Evolutionary conservation across 2,888 invertebrate genomes (phyloP), one percentile per base, ranked within the genome.

Genomic region (Andrena bucephala): DNA sequence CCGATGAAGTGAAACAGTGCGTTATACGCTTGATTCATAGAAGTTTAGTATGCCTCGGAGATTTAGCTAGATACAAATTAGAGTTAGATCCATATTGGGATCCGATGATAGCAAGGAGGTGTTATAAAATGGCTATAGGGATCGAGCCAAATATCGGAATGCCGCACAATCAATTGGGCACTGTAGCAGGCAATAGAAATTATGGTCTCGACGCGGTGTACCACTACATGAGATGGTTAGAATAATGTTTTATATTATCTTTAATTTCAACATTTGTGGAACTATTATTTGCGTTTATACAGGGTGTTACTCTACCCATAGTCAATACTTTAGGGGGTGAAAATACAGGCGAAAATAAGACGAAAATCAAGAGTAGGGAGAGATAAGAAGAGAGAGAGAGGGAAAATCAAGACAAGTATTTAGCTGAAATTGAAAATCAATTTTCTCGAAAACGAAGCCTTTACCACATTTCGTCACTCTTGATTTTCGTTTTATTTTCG

Each of bases 161-260:
- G 97, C 98, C 99, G 1, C 97, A 98, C 92, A 99, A 99, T 94
- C 99, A 99, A 94, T 95, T 99, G 88, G 99, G 98, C 0, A 99
- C 98, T 24, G 94, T 99, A 70, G 96, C 96, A 81, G 96, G 97
- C 88, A 96, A 96, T 69, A 96, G 96, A 91, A 98, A 98, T 94
- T 96, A 97, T 92, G 97, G 97, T 90, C 95, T 98, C 81, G 98
- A 98, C 94, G 98, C 98, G 0, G 97, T 97, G 24, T 98, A 98
- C 93, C 97, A 97, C 94, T 99, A 99, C 92, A 96, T 99, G 89
- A 96, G 98, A 94, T 98, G 99, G 93, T 95, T 96, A 83, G 95
- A 95, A 54, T 65, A 69, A 52, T 4, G 65, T 65, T 63, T 83
- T 67, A 62, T 24, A 36, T 20, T 7, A 13, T 13, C 42, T 42